Conservation (phyloP, 2,113 vertebrate genomes). For the Solenodon paradoxus region DNA sequence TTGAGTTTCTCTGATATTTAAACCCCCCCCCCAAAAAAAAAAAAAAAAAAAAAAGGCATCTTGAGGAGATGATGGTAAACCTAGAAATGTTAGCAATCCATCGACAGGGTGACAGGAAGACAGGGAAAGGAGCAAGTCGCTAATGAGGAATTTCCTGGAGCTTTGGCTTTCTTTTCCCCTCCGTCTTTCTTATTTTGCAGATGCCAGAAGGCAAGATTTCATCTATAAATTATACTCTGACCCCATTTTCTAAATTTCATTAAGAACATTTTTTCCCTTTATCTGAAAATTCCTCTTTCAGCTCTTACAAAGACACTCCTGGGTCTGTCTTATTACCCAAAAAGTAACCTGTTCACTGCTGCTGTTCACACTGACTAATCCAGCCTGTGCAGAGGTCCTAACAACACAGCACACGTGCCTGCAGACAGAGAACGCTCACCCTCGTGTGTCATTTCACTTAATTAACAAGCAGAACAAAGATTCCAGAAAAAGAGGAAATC, state of each 20-base stretch:
- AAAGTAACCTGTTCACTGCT: slow-evolving; percentile 69
- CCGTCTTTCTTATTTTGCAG: neutral
- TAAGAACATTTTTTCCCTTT: slow-evolving; percentile 58
- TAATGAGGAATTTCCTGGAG: neutral
- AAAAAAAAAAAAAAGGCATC: neutral
- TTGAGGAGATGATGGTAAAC: neutral
- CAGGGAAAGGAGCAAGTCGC: neutral
- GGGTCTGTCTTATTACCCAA: slow-evolving; percentile 67
- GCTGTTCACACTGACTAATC: neutral
- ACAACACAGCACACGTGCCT: slow-evolving; percentile 38
- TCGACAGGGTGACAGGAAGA: neutral
- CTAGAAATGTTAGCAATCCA: neutral
- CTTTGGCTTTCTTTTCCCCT: neutral
- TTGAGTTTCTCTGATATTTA: too few relatives aligned
- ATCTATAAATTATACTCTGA: slow-evolving; percentile 61
- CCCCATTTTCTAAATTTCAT: slow-evolving; percentile 71
- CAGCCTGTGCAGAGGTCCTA: neutral
- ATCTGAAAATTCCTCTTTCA: slow-evolving; percentile 68
- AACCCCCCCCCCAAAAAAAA: too few relatives aligned
- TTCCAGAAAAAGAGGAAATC: slow-evolving; percentile 59
- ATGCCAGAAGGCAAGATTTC: slow-evolving; percentile 4
- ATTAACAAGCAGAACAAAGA: slow-evolving; percentile 72
- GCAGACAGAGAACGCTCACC: neutral
- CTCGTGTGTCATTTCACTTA: slow-evolving; percentile 66
- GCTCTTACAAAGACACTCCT: slow-evolving; percentile 65